Conservation (phyloP, 2,888 invertebrate genomes). For the Pyrrhia umbra region DNA sequence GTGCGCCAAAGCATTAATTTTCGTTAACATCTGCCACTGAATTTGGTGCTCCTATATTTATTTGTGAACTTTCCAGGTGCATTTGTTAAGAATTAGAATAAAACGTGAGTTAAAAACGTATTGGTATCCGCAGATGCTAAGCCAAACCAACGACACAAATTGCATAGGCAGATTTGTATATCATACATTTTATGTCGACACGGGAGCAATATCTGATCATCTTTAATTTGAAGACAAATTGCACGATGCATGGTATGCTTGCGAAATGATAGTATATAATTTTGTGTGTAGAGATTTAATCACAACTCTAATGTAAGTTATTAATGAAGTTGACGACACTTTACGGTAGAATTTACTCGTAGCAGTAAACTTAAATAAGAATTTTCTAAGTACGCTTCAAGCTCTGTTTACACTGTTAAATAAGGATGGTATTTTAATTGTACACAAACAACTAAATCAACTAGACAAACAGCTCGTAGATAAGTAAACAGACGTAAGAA, state of each 20-base stretch:
- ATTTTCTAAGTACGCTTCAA: slow-evolving; percentile 18
- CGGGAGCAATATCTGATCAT: slow-evolving; percentile 3
- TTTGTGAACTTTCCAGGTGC: slow-evolving; percentile 39
- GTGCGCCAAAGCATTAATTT: slow-evolving; percentile 70
- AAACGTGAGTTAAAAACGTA: slow-evolving; percentile 31
- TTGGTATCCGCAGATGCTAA: slow-evolving; percentile 21
- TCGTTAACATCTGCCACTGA: slow-evolving; percentile 70
- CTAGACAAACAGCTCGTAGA: slow-evolving; percentile 4
- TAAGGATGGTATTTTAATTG: slow-evolving; percentile 28
- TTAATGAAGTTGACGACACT: slow-evolving; percentile 16
- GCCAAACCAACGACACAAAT: slow-evolving; percentile 3
- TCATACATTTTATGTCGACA: neutral
- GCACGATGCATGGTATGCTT: slow-evolving; percentile 10
- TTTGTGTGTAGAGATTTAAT: slow-evolving; percentile 21
- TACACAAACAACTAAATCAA: slow-evolving; percentile 17
- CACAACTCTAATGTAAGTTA: slow-evolving; percentile 15
- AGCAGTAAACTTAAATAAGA: slow-evolving; percentile 1
- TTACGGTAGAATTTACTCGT: neutral
- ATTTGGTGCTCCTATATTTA: slow-evolving; percentile 48
- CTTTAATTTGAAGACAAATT: slow-evolving; percentile 20
- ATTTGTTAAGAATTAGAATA: slow-evolving; percentile 35
- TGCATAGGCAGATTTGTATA: slow-evolving; percentile 6
- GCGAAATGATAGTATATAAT: slow-evolving; percentile 32
- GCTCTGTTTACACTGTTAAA: slow-evolving; percentile 1
- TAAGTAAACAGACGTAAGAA: slow-evolving; percentile 42